Base-by-base conservation (phyloP, 2,113 vertebrate species). In the Hippotragus niger region DNA sequence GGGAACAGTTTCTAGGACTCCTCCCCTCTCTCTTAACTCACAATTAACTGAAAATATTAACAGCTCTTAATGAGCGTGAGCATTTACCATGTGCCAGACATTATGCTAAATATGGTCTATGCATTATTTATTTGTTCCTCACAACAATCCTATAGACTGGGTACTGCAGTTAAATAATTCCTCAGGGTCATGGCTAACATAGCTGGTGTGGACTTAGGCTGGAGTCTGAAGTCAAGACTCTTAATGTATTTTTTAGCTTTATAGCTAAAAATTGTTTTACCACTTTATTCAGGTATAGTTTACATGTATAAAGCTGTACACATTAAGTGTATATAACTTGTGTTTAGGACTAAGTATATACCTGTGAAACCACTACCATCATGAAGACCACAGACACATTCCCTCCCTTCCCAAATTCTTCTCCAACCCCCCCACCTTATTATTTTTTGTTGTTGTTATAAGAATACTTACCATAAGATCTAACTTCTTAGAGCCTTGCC, bases 21-120 rank as follows among this genome's bases (percentile, higher is more conserved):
- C 55, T 84, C 15, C 27, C 25, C 16, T 81, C 31, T 88, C 23
- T 92, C 55, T 84, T 88, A 97, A 88, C 85, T 93, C 45, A 85
- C 74, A 92, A 52, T 25, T 43, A 89, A 76, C 88, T 81, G 80
- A 92, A 90, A 96, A 67, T 50, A 95, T n/a, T n/a, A 55, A 64
- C 19, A 67, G 23, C 31, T 36, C 23, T 17, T 92, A 47, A 74
- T 62, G 45, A 71, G 11, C 16, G 21, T 62, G 40, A 71, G 21
- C 25, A n/a, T 81, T 84, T 81, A 62, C 33, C n/a, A 3, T 15
- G 23, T 90, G 74, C 11, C 71, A 40, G 40, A 87, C 36, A 76
- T 52, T 64, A 60, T 83, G 62, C 36, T 76, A 67, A 92, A 50
- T 78, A 12, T 16, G 11, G 0, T 47, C 12, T 8, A 3, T 57